Evolutionary conservation across 2,888 invertebrate species (phyloP).

Genomic region (Xestoiulus laeticollis): DNA sequence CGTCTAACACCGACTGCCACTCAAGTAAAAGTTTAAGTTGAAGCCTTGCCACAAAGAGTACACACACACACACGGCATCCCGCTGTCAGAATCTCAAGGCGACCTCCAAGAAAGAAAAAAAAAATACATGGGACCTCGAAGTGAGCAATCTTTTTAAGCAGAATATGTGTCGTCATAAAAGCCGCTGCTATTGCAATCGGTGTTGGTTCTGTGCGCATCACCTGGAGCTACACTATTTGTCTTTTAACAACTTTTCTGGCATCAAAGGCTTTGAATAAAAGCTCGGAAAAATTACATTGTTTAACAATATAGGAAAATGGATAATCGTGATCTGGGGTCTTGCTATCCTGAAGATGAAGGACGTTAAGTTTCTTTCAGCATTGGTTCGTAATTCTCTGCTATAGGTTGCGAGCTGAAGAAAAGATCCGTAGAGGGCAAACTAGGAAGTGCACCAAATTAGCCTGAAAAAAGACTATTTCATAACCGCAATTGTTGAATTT

Average conservation of each 20-base stretch:
- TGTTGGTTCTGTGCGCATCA: conserved; percentile 4
- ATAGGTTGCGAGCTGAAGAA: not conserved
- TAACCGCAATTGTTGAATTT: conserved; percentile 22
- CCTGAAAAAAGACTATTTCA: conserved; percentile 8
- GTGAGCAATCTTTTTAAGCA: conserved; percentile 21
- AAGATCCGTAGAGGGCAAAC: not conserved
- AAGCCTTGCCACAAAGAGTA: conserved; percentile 33
- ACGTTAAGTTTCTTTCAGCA: not conserved
- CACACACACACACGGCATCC: conserved; percentile 17
- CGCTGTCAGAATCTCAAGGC: conserved; percentile 37
- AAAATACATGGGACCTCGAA: conserved; percentile 23
- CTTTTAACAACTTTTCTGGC: conserved; percentile 29
- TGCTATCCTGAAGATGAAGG: conserved; percentile 33
- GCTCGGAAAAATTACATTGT: not conserved
- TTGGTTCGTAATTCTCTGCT: not conserved
- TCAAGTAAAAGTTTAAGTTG: conserved; percentile 35
- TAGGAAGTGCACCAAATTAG: conserved; percentile 11
- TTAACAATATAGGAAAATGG: not conserved
- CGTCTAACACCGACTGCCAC: conserved; percentile 37
- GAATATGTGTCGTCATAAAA: conserved; percentile 27
- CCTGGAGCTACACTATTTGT: conserved; percentile 37
- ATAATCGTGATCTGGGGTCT: conserved; percentile 13
- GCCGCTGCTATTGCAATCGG: conserved; percentile 13
- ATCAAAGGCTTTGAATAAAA: conserved; percentile 21
- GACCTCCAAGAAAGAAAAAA: not conserved